These are phyloP conservation scores for Terebella lapidaria DNA, from an alignment of 2,888 invertebrate species.

Conservation along the genomic window DNA sequence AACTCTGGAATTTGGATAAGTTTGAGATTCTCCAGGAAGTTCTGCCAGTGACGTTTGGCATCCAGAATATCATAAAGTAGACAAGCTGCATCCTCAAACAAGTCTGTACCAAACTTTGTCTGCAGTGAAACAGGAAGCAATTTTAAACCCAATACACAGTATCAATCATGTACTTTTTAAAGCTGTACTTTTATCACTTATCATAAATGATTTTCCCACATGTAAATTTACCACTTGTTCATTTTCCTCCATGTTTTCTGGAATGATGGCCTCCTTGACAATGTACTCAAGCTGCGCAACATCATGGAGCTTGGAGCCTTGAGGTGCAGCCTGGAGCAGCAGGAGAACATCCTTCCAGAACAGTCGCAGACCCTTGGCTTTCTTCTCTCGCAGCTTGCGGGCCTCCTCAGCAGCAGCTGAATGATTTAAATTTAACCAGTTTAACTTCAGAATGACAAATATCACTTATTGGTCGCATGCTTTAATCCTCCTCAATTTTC, in stretches of 20 bases:
- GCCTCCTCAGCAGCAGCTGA: constrained; percentile 32
- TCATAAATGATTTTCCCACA: too few relatives aligned
- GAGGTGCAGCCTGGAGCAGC: constrained; percentile 36
- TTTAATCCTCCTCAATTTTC: too few relatives aligned
- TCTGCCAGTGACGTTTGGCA: constrained; percentile 43
- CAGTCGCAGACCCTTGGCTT: constrained; percentile 32
- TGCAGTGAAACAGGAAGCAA: constrained; percentile 1
- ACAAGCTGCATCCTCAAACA: constrained; percentile 50
- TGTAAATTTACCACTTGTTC: constrained; percentile 47
- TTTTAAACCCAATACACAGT: not conserved
- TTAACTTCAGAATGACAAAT: not conserved
- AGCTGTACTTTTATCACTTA: not conserved
- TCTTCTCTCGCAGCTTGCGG: constrained; percentile 24
- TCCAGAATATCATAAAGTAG: constrained; percentile 49
- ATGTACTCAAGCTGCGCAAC: constrained; percentile 43
- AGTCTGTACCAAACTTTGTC: constrained; percentile 24
- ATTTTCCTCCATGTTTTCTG: constrained; percentile 37
- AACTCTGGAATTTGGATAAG: constrained; percentile 29
- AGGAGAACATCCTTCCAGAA: constrained; percentile 46
- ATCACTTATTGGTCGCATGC: too few relatives aligned
- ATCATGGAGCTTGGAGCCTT: constrained; percentile 37
- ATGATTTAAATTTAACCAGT: not conserved
- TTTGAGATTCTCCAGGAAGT: constrained; percentile 45
- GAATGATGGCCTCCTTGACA: constrained; percentile 38
- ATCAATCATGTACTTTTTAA: not conserved